phyloP scores from a whole-genome alignment of 1,140 invertebrate species.

The Lordiphosa stackelbergi region DNA sequence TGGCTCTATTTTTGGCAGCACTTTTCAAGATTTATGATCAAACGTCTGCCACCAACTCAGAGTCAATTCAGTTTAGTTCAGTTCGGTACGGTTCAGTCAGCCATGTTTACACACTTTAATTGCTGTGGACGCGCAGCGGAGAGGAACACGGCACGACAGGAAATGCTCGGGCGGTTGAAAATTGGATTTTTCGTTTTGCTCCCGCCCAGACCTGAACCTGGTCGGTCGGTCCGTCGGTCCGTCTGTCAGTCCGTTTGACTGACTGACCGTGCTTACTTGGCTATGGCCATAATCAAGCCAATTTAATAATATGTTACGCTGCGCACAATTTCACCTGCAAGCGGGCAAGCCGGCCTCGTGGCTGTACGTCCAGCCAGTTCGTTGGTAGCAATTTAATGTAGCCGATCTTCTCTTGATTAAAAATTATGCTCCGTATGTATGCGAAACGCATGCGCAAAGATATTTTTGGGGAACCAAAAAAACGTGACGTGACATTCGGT shows the following conservation, averaged over 20 bases:
- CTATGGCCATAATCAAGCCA: constrained; percentile 66
- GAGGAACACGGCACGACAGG: constrained; percentile 50
- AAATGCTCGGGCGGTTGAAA: constrained; percentile 54
- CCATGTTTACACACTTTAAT: constrained; percentile 73
- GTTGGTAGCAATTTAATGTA: constrained; percentile 1
- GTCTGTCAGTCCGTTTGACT: constrained; percentile 4
- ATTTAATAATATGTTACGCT: constrained; percentile 72
- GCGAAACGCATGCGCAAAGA: constrained; percentile 11
- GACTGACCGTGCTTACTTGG: constrained; percentile 31
- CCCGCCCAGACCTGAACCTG: constrained; percentile 18
- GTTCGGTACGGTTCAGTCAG: constrained; percentile 45
- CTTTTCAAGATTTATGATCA: constrained; percentile 60
- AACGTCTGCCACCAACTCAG: constrained; percentile 43
- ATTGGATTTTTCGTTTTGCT: constrained; percentile 47
- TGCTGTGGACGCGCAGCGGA: constrained; percentile 29
- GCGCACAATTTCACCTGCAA: constrained; percentile 71
- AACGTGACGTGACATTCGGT: constrained; percentile 17
- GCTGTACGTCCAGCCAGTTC: not conserved
- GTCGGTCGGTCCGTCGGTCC: constrained; percentile 2
- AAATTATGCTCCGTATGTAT: constrained; percentile 6
- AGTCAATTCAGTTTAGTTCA: constrained; percentile 32
- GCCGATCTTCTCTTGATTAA: constrained; percentile 40
- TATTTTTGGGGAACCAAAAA: not conserved
- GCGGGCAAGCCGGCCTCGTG: constrained; percentile 17
- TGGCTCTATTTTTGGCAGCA: constrained; percentile 63